Percentiles rank a stretch among this genome's conserved stretches.
Conservation (phyloP, 2,797 vertebrate species). For the Rhadinocentrus ornatus region DNA sequence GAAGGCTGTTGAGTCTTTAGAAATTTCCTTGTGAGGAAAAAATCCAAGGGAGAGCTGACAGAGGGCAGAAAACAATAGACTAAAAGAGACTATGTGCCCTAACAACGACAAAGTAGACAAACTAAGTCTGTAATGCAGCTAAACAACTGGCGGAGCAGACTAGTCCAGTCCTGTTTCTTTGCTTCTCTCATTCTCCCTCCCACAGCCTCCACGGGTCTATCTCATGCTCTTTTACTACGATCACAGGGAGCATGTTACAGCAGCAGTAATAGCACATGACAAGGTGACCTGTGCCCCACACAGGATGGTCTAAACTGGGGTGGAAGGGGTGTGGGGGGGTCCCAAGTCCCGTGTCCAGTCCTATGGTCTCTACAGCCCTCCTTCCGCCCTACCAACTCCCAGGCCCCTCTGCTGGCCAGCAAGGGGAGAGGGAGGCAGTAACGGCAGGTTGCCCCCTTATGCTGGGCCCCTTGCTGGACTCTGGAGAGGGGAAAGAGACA, state of each 20-base stretch:
- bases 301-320: slow-evolving; percentile 78
- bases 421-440: slow-evolving; percentile 69
- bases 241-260: slow-evolving; percentile 75
- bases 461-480: slow-evolving; percentile 83
- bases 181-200: slow-evolving; percentile 55
- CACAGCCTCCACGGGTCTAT: slow-evolving; percentile 60
- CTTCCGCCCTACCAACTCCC: slow-evolving; percentile 54
- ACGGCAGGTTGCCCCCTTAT: slow-evolving; percentile 78
- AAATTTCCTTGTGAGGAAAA: background rate
- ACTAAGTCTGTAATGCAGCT: slow-evolving; percentile 64
- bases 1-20: background rate
- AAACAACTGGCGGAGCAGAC: slow-evolving; percentile 71
- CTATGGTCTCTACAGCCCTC: slow-evolving; percentile 70
- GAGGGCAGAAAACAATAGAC: slow-evolving; percentile 35
- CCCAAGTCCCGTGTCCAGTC: slow-evolving; percentile 78
- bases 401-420: slow-evolving; percentile 72
- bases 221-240: slow-evolving; percentile 67
- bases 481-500: slow-evolving; percentile 81
- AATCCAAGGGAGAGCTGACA: slow-evolving; percentile 15
- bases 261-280: slow-evolving; percentile 79
- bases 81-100: slow-evolving; percentile 47
- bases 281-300: slow-evolving; percentile 83
- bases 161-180: slow-evolving; percentile 75
- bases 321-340: slow-evolving; percentile 69
- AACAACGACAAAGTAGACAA: slow-evolving; percentile 56